A percentile compares a stretch with the other conserved stretches of the same genome.
Conservation (phyloP, 2,113 vertebrate species). For the Martes martes region DNA sequence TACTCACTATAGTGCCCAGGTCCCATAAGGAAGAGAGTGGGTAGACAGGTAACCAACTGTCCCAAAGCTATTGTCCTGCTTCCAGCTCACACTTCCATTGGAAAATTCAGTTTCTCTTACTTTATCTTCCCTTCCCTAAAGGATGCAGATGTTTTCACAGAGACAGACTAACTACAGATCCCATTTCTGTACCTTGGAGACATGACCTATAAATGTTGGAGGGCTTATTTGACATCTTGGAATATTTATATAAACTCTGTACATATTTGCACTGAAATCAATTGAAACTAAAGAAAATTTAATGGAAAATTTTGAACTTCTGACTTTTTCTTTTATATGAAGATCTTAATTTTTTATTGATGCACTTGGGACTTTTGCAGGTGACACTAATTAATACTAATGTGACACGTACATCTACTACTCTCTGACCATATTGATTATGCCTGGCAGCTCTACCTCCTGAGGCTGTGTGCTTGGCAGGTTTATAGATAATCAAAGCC, state of each 20-base stretch:
- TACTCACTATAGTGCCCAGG: background rate
- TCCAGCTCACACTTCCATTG: background rate
- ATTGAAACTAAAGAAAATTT: slow-evolving; percentile 26
- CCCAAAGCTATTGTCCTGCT: background rate
- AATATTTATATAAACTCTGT: slow-evolving; percentile 19
- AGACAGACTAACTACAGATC: background rate
- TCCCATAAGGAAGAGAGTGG: background rate
- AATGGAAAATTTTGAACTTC: background rate
- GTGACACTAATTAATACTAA: slow-evolving; percentile 45
- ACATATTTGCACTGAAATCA: slow-evolving; percentile 21
- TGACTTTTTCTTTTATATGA: slow-evolving; percentile 17
- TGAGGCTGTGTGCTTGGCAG: background rate
- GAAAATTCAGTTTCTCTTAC: background rate
- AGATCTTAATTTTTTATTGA: slow-evolving; percentile 48
- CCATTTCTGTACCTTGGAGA: background rate
- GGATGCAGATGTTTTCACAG: background rate
- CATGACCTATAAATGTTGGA: slow-evolving; percentile 7
- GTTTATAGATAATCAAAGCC: slow-evolving; percentile 15
- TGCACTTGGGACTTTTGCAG: background rate
- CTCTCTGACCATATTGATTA: background rate
- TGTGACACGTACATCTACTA: slow-evolving; percentile 23
- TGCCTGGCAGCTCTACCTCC: background rate
- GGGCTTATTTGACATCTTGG: background rate
- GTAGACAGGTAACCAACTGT: background rate
- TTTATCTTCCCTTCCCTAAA: background rate